Base-by-base conservation (phyloP, 2,888 invertebrate genomes). In the Nemotelus nigrinus region DNA sequence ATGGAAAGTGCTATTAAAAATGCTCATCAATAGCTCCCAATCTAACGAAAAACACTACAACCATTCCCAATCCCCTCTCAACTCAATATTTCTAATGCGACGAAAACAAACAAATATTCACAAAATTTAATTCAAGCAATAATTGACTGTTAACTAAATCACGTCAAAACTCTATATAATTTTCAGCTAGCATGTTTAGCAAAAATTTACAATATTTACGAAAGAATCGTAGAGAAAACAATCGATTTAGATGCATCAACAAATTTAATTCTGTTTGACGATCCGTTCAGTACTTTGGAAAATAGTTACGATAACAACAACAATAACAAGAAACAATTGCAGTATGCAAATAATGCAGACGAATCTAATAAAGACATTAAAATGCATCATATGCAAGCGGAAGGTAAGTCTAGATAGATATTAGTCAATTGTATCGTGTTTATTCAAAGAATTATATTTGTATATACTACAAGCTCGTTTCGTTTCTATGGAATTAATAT, bases 331-430 rank as follows among this genome's bases (percentile, higher is more conserved):
- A 76, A 77, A 64, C 77, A 79, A 67, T 75, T 72, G 53, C 47
- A 67, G 43, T 77, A 80, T 65, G 79, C 79, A 67, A 68, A 60
- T 25, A 68, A 70, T 55, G 55, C 64, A 39, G 4, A 2, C 4
- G 78, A 78, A 48, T 58, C 72, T 48, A 50, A 70, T 60, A 43
- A 78, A 25, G 79, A 80, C 75, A 75, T 80, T 65, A 76, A 78
- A 75, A 80, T 81, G 80, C 80, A 81, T 76, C 80, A 80, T 77
- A 80, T 80, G 44, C 79, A 79, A 78, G 80, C 79, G 10, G 78
- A 74, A 74, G 74, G 74, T 79, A 67, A 78, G 53, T 60, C 3
- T 50, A 68, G n/a, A 25, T 3, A 48, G 25, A 58, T n/a, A 10
- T 25, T n/a, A n/a, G 25, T 25, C 8, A 58, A 8, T 25, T 25